Conservation (phyloP, 2,888 invertebrate genomes). For the Trypoxylon attenuatum region DNA sequence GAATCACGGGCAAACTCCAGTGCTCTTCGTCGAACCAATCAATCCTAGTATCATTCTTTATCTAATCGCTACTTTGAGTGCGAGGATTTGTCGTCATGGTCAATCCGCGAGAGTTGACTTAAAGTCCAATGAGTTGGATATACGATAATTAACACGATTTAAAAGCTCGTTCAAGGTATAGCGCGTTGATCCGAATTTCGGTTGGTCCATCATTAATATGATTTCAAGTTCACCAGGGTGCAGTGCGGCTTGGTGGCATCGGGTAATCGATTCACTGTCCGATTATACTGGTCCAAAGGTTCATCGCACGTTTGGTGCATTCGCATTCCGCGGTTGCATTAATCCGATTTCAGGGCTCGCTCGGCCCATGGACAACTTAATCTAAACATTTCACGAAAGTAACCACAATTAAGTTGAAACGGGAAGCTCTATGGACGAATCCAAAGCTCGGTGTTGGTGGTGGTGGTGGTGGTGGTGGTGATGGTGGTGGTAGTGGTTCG, state of each 20-base stretch:
- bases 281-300: constrained; percentile 37
- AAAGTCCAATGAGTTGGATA: no score
- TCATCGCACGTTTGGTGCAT: constrained; percentile 36
- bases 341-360: constrained; percentile 39
- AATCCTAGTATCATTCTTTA: no score
- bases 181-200: constrained; percentile 20
- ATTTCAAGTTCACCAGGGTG: constrained; percentile 44
- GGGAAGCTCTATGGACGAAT: no score
- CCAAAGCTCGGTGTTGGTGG: no score
- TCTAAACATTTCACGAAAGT: constrained; percentile 31
- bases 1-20: no score
- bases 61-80: no score
- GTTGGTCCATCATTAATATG: constrained; percentile 26
- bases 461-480: no score
- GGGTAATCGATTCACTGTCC: no score
- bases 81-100: no score
- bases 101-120: no score
- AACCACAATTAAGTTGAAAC: constrained; percentile 35
- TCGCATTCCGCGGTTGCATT: constrained; percentile 37
- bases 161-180: constrained; percentile 23
- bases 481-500: no score
- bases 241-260: constrained; percentile 36
- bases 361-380: constrained; percentile 28
- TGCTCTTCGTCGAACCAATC: no score
- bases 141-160: constrained; percentile 7